Evolutionary conservation across 1,140 invertebrate species (phyloP).

Genomic region (Drusus annulatus): DNA sequence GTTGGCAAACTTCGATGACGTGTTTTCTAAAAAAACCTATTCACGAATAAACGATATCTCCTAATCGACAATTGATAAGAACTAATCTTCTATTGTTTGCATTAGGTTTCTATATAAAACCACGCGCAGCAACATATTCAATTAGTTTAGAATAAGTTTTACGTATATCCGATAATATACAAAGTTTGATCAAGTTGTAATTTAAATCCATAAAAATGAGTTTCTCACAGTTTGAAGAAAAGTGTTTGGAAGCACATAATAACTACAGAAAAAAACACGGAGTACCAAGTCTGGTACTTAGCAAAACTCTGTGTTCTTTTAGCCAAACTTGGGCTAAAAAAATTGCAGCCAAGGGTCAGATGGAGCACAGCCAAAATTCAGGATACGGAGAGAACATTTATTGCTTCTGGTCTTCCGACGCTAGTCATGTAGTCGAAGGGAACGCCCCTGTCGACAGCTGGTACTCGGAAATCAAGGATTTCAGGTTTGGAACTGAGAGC

Average conservation of each 20-base stretch:
- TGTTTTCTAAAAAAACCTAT: too few species aligned
- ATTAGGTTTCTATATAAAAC: too few species aligned
- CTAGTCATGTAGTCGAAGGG: slow-evolving; percentile 78
- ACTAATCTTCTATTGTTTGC: too few species aligned
- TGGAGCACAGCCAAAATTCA: slow-evolving; percentile 83
- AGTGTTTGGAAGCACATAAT: slow-evolving; percentile 84
- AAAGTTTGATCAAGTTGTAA: too few species aligned
- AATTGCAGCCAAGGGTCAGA: slow-evolving; percentile 76
- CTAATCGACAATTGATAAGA: too few species aligned
- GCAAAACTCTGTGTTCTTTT: slow-evolving; percentile 80
- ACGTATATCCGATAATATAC: too few species aligned
- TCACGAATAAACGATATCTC: too few species aligned
- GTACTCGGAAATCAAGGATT: slow-evolving; percentile 76
- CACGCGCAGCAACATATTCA: too few species aligned
- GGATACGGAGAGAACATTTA: slow-evolving; percentile 90
- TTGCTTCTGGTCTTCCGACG: slow-evolving; percentile 81
- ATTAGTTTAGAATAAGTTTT: too few species aligned
- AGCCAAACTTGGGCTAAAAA: slow-evolving; percentile 87
- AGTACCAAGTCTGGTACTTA: slow-evolving; percentile 78
- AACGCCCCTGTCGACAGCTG: slow-evolving; percentile 83
- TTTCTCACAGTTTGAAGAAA: slow-evolving; percentile 69
- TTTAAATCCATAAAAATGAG: too few species aligned
- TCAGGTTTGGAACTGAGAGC: slow-evolving; percentile 74
- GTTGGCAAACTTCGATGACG: too few species aligned
- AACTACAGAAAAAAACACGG: slow-evolving; percentile 81